A percentile compares a stretch with the other conserved stretches of the same genome.
phyloP scores from a whole-genome alignment of 1,140 invertebrate genomes.

The Vanessa atalanta region DNA sequence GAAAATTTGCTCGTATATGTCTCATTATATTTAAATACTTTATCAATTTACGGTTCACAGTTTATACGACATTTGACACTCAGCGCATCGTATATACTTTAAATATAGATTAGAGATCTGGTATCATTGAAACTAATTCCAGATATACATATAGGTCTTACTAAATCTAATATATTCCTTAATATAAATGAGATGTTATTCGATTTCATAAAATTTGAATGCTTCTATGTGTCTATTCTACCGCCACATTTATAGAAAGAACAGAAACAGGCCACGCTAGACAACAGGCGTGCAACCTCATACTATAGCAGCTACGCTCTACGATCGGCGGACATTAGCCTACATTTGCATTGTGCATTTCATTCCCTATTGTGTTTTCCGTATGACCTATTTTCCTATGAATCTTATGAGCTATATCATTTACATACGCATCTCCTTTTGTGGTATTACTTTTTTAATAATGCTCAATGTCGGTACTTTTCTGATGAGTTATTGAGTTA shows the following conservation, averaged over 20 bases:
- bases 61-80: conserved; percentile 2
- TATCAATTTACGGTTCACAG: not conserved
- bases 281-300: conserved; percentile 8
- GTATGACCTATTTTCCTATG: conserved; percentile 55
- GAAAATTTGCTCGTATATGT: too few relatives aligned
- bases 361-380: conserved; percentile 56
- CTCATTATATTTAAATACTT: not conserved
- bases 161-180: too few relatives aligned
- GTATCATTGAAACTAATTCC: too few relatives aligned
- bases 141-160: too few relatives aligned
- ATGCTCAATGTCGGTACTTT: conserved; percentile 5
- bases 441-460: conserved; percentile 32
- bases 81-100: not conserved
- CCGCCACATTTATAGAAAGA: conserved; percentile 10
- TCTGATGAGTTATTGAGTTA: not conserved
- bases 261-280: conserved; percentile 25
- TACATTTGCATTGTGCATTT: conserved; percentile 40
- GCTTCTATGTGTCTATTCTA: not conserved
- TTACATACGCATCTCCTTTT: conserved; percentile 34
- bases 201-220: too few relatives aligned
- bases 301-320: conserved; percentile 6
- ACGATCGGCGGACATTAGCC: conserved; percentile 22
- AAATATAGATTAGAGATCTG: not conserved
- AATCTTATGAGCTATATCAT: conserved; percentile 35
- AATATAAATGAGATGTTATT: too few relatives aligned